These are phyloP conservation scores for Chauna torquata DNA, from an alignment of 2,113 vertebrate genomes.

Conservation along the genomic window DNA sequence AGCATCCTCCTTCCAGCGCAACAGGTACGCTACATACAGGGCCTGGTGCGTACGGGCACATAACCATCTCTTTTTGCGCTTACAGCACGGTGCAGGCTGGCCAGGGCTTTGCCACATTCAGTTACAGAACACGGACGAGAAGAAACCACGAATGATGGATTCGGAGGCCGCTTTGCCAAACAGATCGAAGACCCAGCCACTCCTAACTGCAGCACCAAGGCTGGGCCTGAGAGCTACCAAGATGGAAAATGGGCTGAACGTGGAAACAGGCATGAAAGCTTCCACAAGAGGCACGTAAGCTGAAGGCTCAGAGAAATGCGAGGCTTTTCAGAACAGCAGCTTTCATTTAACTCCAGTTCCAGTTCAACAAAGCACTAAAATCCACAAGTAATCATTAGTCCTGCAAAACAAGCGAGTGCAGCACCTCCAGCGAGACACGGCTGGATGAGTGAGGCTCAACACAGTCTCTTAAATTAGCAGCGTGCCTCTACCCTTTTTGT, in stretches of 20 bases:
- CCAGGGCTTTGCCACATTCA: not conserved
- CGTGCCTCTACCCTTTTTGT: not conserved
- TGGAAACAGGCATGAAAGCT: not conserved
- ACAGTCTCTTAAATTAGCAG: too few relatives aligned
- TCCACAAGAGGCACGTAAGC: not conserved
- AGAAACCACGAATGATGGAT: not conserved
- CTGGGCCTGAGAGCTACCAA: not conserved
- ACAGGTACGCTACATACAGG: not conserved
- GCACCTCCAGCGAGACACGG: not conserved
- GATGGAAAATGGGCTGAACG: not conserved
- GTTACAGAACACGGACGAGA: not conserved
- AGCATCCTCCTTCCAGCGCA: not conserved
- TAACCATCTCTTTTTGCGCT: not conserved
- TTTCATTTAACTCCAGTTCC: not conserved
- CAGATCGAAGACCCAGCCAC: not conserved
- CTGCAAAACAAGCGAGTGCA: not conserved
- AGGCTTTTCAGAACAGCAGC: not conserved
- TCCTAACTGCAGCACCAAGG: not conserved
- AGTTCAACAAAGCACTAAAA: constrained; percentile 4
- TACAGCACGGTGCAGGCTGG: not conserved
- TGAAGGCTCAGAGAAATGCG: not conserved
- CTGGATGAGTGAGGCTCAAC: not conserved
- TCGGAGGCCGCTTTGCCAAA: not conserved
- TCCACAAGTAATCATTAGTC: not conserved
- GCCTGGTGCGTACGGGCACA: not conserved